Conservation (phyloP, 2,888 invertebrate species). For the Mythimna loreyi region DNA sequence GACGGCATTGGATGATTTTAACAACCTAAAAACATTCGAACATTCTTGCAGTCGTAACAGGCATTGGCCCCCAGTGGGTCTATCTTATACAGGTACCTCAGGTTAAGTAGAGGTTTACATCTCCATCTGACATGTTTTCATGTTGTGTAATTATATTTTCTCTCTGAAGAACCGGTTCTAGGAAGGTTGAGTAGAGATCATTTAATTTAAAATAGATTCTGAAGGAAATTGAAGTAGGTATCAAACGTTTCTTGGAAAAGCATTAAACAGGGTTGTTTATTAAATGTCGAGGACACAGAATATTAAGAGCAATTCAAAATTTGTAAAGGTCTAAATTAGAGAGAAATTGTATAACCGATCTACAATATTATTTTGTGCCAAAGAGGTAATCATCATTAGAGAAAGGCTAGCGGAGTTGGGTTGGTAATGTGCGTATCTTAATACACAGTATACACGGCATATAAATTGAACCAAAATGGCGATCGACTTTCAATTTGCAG, state of each 20-base stretch:
- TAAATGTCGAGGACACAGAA: conserved; percentile 2
- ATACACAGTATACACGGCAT: too few relatives aligned
- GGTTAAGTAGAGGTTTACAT: too few relatives aligned
- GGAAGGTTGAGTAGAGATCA: neutral
- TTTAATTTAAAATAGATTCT: neutral
- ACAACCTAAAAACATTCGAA: too few relatives aligned
- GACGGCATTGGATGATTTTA: too few relatives aligned
- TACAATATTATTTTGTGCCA: conserved; percentile 10
- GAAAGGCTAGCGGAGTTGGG: neutral
- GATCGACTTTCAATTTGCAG: too few relatives aligned
- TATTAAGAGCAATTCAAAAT: conserved; percentile 11
- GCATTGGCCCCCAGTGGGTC: too few relatives aligned
- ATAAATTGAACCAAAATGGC: too few relatives aligned
- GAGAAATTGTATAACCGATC: conserved; percentile 2
- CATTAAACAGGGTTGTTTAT: neutral
- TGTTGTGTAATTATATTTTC: neutral
- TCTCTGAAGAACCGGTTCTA: neutral
- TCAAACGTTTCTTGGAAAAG: neutral
- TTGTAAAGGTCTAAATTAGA: conserved; percentile 16
- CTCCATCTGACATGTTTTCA: too few relatives aligned
- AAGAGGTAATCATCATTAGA: conserved; percentile 18
- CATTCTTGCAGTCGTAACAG: too few relatives aligned
- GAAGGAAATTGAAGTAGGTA: neutral
- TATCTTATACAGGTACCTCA: too few relatives aligned
- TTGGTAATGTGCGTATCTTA: conserved; percentile 7